phyloP scores from a whole-genome alignment of 2,888 invertebrate genomes.

The Drosophila nr. medialis region DNA sequence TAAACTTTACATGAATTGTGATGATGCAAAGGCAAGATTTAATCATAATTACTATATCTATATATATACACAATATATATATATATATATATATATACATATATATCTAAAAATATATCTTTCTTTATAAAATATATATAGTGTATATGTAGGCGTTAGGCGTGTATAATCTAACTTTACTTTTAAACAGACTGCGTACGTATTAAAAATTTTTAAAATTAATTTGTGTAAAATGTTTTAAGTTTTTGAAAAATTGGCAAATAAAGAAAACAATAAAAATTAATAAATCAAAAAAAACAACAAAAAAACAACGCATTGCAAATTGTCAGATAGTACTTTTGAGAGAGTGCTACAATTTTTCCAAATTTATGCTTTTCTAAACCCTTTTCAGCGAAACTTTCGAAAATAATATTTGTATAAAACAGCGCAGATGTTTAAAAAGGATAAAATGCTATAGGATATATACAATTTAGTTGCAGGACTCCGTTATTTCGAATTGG shows the following conservation, averaged over 20 bases:
- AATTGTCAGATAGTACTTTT: conserved; percentile 41
- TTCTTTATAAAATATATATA: conserved; percentile 61
- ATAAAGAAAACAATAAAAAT: conserved; percentile 79
- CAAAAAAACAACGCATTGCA: conserved; percentile 31
- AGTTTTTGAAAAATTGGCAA: conserved; percentile 79
- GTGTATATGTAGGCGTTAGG: conserved; percentile 73
- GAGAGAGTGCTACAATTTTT: conserved; percentile 40
- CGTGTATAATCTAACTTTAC: conserved; percentile 78
- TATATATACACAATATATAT: conserved; percentile 56
- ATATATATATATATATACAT: conserved; percentile 36
- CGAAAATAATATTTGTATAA: conserved; percentile 10
- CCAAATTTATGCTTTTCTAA: conserved; percentile 54
- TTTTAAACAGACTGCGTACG: conserved; percentile 80
- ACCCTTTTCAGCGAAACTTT: conserved; percentile 59
- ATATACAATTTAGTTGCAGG: conserved; percentile 15
- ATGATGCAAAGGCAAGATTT: conserved; percentile 80
- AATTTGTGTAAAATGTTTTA: conserved; percentile 79
- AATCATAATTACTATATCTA: conserved; percentile 78
- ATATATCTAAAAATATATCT: conserved; percentile 56
- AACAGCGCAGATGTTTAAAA: conserved; percentile 68
- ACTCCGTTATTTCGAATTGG: background rate
- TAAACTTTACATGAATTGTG: conserved; percentile 78
- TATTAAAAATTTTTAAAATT: conserved; percentile 78
- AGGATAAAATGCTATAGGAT: conserved; percentile 20
- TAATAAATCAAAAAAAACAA: conserved; percentile 71